Percentiles rank a stretch among this genome's conserved stretches.
phyloP scores from a whole-genome alignment of 2,888 invertebrate species.

The Empis livida region DNA sequence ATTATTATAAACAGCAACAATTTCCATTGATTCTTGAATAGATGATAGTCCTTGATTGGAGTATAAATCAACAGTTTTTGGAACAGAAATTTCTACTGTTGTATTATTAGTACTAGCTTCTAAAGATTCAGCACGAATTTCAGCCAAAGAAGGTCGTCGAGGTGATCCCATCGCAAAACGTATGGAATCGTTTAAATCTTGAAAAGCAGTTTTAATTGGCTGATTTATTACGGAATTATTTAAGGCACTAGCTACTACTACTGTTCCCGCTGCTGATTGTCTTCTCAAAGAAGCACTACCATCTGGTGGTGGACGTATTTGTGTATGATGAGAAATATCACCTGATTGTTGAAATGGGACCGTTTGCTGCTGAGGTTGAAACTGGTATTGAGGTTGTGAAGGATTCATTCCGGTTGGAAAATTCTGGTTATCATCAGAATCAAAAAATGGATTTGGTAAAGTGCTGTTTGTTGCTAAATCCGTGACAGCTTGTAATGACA shows the following conservation, averaged over 20 bases:
- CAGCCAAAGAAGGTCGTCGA: background rate
- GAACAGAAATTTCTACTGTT: too few relatives aligned
- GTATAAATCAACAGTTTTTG: too few relatives aligned
- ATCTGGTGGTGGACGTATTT: too few relatives aligned
- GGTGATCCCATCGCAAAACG: constrained; percentile 52
- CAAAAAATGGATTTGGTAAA: constrained; percentile 34
- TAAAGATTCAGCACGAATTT: background rate
- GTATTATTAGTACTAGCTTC: background rate
- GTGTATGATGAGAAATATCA: too few relatives aligned
- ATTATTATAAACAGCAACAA: background rate
- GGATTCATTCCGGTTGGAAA: constrained; percentile 4
- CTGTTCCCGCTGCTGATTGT: background rate
- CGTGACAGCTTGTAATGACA: constrained; percentile 13
- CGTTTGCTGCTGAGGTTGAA: too few relatives aligned
- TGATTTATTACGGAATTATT: constrained; percentile 5
- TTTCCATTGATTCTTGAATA: too few relatives aligned
- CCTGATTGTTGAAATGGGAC: background rate
- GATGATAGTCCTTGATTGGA: too few relatives aligned
- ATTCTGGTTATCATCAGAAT: constrained; percentile 18
- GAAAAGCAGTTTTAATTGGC: constrained; percentile 36
- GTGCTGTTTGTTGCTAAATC: constrained; percentile 14
- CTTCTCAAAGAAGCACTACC: background rate
- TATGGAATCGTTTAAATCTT: constrained; percentile 55
- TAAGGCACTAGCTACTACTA: background rate
- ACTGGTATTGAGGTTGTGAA: background rate